phyloP scores from a whole-genome alignment of 2,888 invertebrate genomes.

The Epistrophe grossulariae region DNA sequence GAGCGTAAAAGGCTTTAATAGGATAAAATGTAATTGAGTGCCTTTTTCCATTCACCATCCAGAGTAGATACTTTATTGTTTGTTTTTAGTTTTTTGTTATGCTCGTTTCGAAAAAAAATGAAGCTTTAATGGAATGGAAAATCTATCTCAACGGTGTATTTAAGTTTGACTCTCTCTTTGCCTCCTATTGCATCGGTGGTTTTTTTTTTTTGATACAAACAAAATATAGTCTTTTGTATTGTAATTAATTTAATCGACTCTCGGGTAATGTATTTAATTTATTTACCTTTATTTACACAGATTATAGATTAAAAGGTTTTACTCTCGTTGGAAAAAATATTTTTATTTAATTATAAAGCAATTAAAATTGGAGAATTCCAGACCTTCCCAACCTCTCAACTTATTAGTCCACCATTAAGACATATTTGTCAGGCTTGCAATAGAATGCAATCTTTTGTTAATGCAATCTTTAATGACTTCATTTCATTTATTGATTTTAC shows the following conservation, averaged over 20 bases:
- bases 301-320: neutral
- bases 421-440: too few relatives aligned
- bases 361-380: neutral
- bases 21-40: conserved; percentile 70
- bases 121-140: conserved; percentile 57
- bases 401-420: too few relatives aligned
- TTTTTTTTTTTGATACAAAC: neutral
- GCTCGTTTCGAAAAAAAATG: conserved; percentile 10
- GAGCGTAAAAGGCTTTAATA: conserved; percentile 59
- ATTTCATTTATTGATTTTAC: too few relatives aligned
- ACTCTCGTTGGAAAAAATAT: neutral
- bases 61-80: conserved; percentile 48
- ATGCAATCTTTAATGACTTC: too few relatives aligned
- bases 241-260: neutral
- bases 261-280: neutral
- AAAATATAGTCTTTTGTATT: neutral
- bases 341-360: neutral
- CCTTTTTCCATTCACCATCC: conserved; percentile 48
- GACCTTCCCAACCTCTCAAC: too few relatives aligned
- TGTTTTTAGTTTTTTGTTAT: conserved; percentile 18
- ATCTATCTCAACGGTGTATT: conserved; percentile 15
- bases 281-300: neutral
- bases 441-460: too few relatives aligned
- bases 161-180: neutral
- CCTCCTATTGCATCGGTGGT: neutral